These are phyloP conservation scores for Sphenopsis melanotis DNA, from an alignment of 2,797 vertebrate species.

Conservation along the genomic window DNA sequence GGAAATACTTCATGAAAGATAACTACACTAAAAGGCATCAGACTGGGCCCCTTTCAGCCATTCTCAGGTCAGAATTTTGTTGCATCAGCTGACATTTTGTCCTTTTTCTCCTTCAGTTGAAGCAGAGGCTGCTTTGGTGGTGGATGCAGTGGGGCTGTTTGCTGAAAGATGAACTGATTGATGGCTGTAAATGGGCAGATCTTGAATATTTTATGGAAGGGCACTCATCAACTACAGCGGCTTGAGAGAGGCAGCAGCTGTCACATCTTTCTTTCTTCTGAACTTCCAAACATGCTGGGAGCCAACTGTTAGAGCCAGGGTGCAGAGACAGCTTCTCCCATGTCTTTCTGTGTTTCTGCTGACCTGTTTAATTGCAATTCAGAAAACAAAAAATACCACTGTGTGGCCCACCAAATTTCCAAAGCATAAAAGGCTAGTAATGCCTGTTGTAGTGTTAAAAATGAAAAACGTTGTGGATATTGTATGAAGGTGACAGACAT, in stretches of 20 bases:
- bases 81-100: background rate
- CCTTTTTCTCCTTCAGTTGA: background rate
- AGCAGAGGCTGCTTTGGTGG: background rate
- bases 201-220: background rate
- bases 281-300: background rate
- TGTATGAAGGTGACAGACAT: background rate
- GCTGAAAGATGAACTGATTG: background rate
- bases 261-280: slow-evolving; percentile 6
- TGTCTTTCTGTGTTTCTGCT: background rate
- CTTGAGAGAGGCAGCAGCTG: background rate
- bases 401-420: background rate
- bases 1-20: background rate
- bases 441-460: background rate
- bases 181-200: background rate
- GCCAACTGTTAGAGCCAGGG: background rate
- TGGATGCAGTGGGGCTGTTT: background rate
- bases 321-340: background rate
- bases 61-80: background rate
- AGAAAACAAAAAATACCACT: background rate
- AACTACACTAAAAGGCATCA: background rate
- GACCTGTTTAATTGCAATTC: background rate
- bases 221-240: background rate
- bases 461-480: background rate
- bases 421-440: background rate
- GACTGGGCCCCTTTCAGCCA: background rate